phyloP scores from a whole-genome alignment of 92 coral and sea anemone genomes.

The Nematostella vectensis region DNA sequence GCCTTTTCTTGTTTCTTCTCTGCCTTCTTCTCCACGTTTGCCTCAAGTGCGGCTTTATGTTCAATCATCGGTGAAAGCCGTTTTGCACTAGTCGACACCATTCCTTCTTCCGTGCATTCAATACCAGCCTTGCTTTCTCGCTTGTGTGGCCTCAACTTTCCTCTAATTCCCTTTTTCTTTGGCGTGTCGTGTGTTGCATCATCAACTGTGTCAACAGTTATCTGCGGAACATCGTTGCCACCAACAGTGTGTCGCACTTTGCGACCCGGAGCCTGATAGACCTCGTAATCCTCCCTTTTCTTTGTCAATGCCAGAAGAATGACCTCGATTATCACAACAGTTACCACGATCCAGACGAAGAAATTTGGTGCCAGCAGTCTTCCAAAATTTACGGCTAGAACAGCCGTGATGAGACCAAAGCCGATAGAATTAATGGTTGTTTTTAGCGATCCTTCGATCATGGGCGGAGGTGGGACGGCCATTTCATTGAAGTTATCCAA shows the following conservation, averaged over 20 bases:
- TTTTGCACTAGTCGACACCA: background rate
- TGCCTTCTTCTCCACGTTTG: slow-evolving; percentile 6
- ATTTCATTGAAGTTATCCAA: too few relatives aligned
- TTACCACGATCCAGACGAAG: slow-evolving; percentile 41
- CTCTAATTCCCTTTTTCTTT: slow-evolving; percentile 39
- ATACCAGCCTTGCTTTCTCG: slow-evolving; percentile 14
- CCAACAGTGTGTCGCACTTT: slow-evolving; percentile 30
- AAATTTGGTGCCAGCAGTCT: slow-evolving; percentile 30
- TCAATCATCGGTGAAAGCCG: slow-evolving; percentile 15
- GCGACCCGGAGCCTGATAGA: slow-evolving; percentile 26
- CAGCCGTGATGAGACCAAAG: slow-evolving; percentile 42
- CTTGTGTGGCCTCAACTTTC: slow-evolving; percentile 27
- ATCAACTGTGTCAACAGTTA: slow-evolving; percentile 25
- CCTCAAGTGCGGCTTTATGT: slow-evolving; percentile 3
- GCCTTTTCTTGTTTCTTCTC: slow-evolving; percentile 29
- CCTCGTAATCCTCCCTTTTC: slow-evolving; percentile 35
- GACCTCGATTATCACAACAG: slow-evolving; percentile 26
- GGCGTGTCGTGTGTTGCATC: slow-evolving; percentile 19
- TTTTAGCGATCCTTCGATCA: slow-evolving; percentile 51
- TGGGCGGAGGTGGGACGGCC: slow-evolving; percentile 39
- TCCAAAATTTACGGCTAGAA: slow-evolving; percentile 40
- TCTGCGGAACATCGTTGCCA: slow-evolving; percentile 35
- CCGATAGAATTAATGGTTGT: slow-evolving; percentile 37
- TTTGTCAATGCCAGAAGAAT: slow-evolving; percentile 34
- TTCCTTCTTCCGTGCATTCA: slow-evolving; percentile 12